phyloP scores from a whole-genome alignment of 2,797 vertebrate genomes.

The Sebastes steindachneri region DNA sequence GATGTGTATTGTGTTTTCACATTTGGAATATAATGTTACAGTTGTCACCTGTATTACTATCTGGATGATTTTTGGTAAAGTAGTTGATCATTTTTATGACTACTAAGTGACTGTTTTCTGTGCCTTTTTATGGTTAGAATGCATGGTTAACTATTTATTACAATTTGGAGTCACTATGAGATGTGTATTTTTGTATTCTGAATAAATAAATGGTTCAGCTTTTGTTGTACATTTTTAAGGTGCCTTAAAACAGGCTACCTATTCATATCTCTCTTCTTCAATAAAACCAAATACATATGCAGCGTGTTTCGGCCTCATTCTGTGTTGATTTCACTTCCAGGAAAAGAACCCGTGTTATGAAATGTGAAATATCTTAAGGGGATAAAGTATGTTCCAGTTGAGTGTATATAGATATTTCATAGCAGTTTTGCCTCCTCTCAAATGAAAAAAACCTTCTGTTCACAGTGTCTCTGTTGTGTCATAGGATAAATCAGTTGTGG shows the following conservation, averaged over 20 bases:
- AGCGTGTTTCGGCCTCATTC: conserved; percentile 57
- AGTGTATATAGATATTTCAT: neutral
- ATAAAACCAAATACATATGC: conserved; percentile 94
- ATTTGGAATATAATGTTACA: conserved; percentile 99
- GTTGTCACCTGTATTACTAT: conserved; percentile 94
- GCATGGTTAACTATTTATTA: conserved; percentile 99
- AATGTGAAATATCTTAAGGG: neutral
- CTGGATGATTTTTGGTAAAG: conserved; percentile 95
- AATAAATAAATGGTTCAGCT: conserved; percentile 92
- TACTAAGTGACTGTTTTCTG: conserved; percentile 99
- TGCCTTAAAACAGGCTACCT: conserved; percentile 87
- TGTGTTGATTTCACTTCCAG: neutral
- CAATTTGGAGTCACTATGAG: conserved; percentile 94
- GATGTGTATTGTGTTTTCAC: conserved; percentile 97
- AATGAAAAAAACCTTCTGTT: neutral
- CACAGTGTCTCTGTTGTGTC: neutral
- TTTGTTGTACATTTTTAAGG: conserved; percentile 90
- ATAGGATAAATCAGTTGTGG: neutral
- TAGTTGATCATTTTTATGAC: conserved; percentile 98
- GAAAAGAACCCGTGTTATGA: neutral
- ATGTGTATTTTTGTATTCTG: conserved; percentile 99
- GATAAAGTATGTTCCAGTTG: neutral
- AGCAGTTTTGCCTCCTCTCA: neutral
- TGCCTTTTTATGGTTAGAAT: conserved; percentile 98
- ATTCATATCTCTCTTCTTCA: conserved; percentile 94